Evolutionary conservation across 2,113 vertebrate species (phyloP), one percentile per base, ranked within the genome.

Genomic region (Heterocephalus glaber): DNA sequence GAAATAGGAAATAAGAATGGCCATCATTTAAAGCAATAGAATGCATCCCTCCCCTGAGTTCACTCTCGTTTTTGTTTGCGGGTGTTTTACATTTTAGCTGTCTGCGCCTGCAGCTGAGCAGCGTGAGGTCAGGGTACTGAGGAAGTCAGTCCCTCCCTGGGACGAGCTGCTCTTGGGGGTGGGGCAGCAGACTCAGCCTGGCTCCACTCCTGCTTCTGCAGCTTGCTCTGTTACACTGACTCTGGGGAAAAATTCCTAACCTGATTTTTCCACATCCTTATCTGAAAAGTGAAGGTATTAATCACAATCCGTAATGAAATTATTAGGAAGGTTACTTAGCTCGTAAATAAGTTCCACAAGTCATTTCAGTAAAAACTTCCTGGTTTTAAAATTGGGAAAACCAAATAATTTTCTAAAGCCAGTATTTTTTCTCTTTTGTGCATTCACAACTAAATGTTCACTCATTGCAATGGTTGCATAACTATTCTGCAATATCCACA

Each of bases 261-360:
- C 89, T 80, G 33, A 52, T 63, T 94, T 95, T 93, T 91, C 74
- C 87, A 96, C 58, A 81, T 76, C 65, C 85, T 95, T 92, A 90
- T 96, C 95, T 85, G 70, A 94, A 82, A 83, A 82, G 52, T 86
- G 54, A 96, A 81, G n/a, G 44, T 84, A 84, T 86, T 95, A 94
- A 95, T 93, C 61, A 70, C 17, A 8, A 9, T 58, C 86, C 44
- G 9, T n/a, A 77, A 88, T 41, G 88, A 87, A 96, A 81, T 54
- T 49, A 35, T 47, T 81, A 24, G 81, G 70, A 89, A 81, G 70
- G 5, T 80, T 72, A 85, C 79, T 54, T 85, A 80, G 66, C 54
- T 81, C 77, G 13, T 79, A 94, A 94, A 24, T 95, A 92, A 86
- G 82, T 91, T 93, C 61, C 68, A 89, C 52, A 28, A 24, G 38